Conservation (phyloP, 2,797 vertebrate genomes). For the Mustela erminea region DNA sequence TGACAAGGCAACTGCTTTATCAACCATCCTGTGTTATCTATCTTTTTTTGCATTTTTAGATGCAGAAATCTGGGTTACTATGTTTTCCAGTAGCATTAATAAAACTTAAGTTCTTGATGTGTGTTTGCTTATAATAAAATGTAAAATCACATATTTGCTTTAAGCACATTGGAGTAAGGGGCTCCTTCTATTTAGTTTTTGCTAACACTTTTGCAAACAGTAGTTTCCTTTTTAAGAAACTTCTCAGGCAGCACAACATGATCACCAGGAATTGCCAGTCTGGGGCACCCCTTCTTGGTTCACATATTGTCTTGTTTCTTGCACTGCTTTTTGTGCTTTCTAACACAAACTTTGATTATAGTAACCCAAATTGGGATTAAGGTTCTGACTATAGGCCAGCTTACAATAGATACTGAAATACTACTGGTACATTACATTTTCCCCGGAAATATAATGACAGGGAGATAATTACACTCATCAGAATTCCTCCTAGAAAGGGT, state of each 20-base stretch:
- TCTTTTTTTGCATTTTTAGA: slow-evolving; percentile 22
- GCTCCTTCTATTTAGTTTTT: slow-evolving; percentile 15
- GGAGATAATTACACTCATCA: background rate
- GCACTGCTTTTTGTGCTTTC: background rate
- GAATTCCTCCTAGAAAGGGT: background rate
- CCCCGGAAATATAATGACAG: background rate
- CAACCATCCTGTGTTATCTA: slow-evolving; percentile 2
- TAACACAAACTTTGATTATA: background rate
- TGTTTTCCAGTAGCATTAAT: background rate
- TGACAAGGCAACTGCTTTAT: background rate
- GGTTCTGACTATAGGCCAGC: background rate
- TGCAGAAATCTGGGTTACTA: slow-evolving; percentile 29
- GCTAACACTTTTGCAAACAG: background rate
- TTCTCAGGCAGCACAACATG: background rate
- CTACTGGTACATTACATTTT: background rate
- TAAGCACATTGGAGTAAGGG: background rate
- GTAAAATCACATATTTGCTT: background rate
- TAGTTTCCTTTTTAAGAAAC: background rate
- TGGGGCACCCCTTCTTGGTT: background rate
- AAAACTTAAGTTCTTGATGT: background rate
- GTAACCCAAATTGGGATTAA: slow-evolving; percentile 21
- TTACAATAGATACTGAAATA: background rate
- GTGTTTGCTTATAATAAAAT: slow-evolving; percentile 6
- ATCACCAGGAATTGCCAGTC: background rate
- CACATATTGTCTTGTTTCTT: background rate